phyloP scores from a whole-genome alignment of 2,888 invertebrate species.

The Scelioninae gen. 2 region DNA sequence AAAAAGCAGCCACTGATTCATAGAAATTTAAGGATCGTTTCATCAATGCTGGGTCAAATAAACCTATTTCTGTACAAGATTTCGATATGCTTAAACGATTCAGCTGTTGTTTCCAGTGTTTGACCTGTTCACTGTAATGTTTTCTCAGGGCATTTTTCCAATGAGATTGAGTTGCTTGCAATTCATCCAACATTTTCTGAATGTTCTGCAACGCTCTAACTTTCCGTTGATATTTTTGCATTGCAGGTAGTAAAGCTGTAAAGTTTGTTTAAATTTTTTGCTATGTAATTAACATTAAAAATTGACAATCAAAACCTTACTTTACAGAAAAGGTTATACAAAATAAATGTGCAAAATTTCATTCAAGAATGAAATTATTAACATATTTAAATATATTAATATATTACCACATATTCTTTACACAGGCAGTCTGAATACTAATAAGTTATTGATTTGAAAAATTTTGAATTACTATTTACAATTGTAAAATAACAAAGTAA shows the following conservation, averaged over 20 bases:
- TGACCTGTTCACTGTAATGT: conserved; percentile 88
- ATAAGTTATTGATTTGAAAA: too few relatives aligned
- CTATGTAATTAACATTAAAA: too few relatives aligned
- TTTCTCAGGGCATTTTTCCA: conserved; percentile 87
- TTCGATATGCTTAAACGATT: conserved; percentile 87
- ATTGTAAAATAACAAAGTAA: too few relatives aligned
- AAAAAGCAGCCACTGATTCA: conserved; percentile 87
- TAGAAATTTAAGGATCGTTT: conserved; percentile 91
- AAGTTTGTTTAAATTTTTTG: too few relatives aligned
- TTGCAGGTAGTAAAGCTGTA: conserved; percentile 87
- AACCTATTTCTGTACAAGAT: conserved; percentile 92
- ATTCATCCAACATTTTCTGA: conserved; percentile 90
- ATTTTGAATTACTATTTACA: too few relatives aligned
- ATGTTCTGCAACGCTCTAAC: conserved; percentile 88
- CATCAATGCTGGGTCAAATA: conserved; percentile 90
- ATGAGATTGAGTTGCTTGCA: conserved; percentile 86
- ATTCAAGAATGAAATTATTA: too few relatives aligned
- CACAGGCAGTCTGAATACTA: too few relatives aligned
- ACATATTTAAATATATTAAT: too few relatives aligned
- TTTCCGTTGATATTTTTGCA: conserved; percentile 88
- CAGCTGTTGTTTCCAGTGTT: conserved; percentile 91
- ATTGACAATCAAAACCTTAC: too few relatives aligned
- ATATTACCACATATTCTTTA: too few relatives aligned
- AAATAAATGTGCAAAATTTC: too few relatives aligned
- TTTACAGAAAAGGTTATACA: too few relatives aligned